Conservation (phyloP, 2,888 invertebrate species). For the Scotopteryx bipunctaria region DNA sequence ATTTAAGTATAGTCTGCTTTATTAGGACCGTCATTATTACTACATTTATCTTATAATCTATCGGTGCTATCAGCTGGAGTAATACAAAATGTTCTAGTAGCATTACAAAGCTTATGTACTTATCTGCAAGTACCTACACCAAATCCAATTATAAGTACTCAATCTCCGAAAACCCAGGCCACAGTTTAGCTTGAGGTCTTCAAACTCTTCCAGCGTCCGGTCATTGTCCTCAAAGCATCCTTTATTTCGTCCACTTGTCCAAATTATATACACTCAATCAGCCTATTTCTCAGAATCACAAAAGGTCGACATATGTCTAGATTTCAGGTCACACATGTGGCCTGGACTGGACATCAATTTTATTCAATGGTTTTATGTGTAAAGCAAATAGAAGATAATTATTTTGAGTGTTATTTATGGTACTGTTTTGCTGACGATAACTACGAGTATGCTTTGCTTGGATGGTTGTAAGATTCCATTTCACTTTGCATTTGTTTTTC, state of each 20-base stretch:
- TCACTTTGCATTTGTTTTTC: no score
- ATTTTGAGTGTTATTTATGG: neutral
- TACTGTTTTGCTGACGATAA: neutral
- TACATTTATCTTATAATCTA: no score
- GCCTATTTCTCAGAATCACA: neutral
- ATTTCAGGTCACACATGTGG: conserved; percentile 11
- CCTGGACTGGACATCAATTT: conserved; percentile 2
- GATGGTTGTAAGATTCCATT: no score
- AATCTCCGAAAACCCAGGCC: neutral
- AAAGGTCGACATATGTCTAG: neutral
- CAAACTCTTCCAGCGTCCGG: conserved; percentile 9
- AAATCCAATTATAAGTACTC: neutral
- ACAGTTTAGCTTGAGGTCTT: conserved; percentile 6
- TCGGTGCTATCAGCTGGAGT: no score
- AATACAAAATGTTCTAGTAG: no score
- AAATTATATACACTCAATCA: conserved; percentile 14
- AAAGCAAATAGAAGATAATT: conserved; percentile 2
- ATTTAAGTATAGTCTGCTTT: no score
- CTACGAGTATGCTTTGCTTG: no score
- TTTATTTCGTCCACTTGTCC: conserved; percentile 21
- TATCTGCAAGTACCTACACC: neutral
- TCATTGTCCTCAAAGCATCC: conserved; percentile 6
- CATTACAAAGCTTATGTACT: no score
- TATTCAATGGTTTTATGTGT: neutral
- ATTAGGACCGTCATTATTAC: no score